Evolutionary conservation across 2,113 vertebrate species (phyloP), one percentile per base, ranked within the genome.

Genomic region (Phainopepla nitens): DNA sequence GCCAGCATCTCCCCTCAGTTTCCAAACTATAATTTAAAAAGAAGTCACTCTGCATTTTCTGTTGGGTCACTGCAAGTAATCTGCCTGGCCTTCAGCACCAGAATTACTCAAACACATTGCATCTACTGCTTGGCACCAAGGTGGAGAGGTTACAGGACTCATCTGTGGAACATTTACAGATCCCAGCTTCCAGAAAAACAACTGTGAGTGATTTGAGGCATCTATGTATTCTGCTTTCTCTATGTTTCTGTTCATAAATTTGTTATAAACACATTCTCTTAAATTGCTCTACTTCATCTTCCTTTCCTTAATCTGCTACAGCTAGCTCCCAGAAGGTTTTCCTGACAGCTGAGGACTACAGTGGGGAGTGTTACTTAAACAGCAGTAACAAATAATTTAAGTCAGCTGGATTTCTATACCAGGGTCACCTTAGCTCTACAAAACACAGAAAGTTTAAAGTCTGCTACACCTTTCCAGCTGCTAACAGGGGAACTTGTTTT

Each of bases 361-460:
- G 62, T 6, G 11, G 47, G 15, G 82, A 75, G 39, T 41, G 24
- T 47, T 92, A 78, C 57, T 93, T 92, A 75, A 95, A 95, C 15
- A 93, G 68, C 61, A 86, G 64, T 42, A 75, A 92, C 41, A 82
- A 93, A 90, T 90, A 75, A 92, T 77, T 82, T 70, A 80, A 93
- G 76, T 73, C 81, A 83, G n/a, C 36, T 92, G 80, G 65, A 68
- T 90, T 90, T 93, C 82, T 83, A 25, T 28, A 54, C 11, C 77
- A 70, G 71, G 66, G 93, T 93, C 82, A 96, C 87, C 71, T 77
- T 90, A 90, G 58, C 72, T 93, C 36, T 27, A 56, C 25, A 78
- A 83, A 58, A 21, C 23, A 62, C 33, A 29, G 13, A 45, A 84
- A 7, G 5, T 51, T 54, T 66, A 50, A 79, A 88, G 88, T 70